Conservation (phyloP, 2,888 invertebrate species). For the Lasioglossum zephyrum region DNA sequence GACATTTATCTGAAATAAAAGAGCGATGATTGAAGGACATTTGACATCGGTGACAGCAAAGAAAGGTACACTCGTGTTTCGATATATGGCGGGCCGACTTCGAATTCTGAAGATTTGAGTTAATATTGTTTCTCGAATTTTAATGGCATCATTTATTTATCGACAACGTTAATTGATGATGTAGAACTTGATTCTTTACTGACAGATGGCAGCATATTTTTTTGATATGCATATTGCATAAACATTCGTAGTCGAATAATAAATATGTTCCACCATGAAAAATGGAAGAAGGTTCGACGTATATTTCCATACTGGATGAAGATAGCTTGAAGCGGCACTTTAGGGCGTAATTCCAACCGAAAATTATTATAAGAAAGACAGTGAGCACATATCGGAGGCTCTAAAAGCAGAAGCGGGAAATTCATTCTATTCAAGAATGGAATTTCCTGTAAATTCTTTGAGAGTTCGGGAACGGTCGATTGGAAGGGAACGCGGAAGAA, state of each 20-base stretch:
- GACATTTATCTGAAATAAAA: background rate
- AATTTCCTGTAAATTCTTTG: conserved; percentile 35
- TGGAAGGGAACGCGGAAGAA: conserved; percentile 51
- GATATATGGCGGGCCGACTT: too few relatives aligned
- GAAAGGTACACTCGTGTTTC: background rate
- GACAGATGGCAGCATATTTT: too few relatives aligned
- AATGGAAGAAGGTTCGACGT: background rate
- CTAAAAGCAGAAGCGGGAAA: conserved; percentile 8
- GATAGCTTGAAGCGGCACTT: background rate
- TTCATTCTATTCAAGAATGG: conserved; percentile 36
- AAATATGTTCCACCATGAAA: background rate
- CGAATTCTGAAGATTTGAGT: too few relatives aligned
- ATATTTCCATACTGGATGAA: background rate
- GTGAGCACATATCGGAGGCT: background rate
- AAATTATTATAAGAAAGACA: conserved; percentile 16
- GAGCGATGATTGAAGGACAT: background rate
- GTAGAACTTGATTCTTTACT: too few relatives aligned
- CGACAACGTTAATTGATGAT: too few relatives aligned
- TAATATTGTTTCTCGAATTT: too few relatives aligned
- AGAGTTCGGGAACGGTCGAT: conserved; percentile 44
- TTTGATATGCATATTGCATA: too few relatives aligned
- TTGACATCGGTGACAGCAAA: background rate
- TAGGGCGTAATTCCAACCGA: background rate
- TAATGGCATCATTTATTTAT: too few relatives aligned
- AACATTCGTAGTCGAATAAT: background rate